These are phyloP conservation scores for Gymnosoma rotundatum DNA, from an alignment of 2,888 invertebrate genomes.

Conservation along the genomic window DNA sequence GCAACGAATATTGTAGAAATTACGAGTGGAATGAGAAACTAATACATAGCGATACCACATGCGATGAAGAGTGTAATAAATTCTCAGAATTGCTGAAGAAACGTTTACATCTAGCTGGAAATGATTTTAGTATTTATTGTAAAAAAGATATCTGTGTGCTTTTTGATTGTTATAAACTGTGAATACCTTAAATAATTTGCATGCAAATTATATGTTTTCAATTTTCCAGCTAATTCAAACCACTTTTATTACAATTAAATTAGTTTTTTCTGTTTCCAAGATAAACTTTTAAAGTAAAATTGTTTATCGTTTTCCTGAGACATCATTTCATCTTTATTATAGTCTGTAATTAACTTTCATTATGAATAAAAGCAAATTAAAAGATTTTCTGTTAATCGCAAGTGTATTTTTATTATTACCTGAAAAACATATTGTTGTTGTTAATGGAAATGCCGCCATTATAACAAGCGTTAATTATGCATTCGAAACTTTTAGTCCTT, in stretches of 20 bases:
- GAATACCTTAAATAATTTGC: slow-evolving; percentile 37
- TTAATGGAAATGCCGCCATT: slow-evolving; percentile 63
- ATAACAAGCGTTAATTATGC: slow-evolving; percentile 77
- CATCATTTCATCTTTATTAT: neutral
- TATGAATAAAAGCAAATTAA: slow-evolving; percentile 50
- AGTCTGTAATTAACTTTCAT: slow-evolving; percentile 63
- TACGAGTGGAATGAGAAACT: too few relatives aligned
- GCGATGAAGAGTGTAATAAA: too few relatives aligned
- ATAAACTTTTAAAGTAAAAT: slow-evolving; percentile 44
- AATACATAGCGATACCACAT: too few relatives aligned
- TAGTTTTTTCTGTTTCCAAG: neutral
- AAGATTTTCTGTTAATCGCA: slow-evolving; percentile 36
- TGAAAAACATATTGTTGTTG: slow-evolving; percentile 7
- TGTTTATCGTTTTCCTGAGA: slow-evolving; percentile 19
- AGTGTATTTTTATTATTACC: neutral
- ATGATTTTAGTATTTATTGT: too few relatives aligned
- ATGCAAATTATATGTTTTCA: slow-evolving; percentile 16
- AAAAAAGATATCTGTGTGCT: too few relatives aligned
- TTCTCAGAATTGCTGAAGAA: too few relatives aligned
- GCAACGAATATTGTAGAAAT: too few relatives aligned
- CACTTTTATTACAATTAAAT: neutral
- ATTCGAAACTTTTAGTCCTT: slow-evolving; percentile 77
- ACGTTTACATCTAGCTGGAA: too few relatives aligned
- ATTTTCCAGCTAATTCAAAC: slow-evolving; percentile 34
- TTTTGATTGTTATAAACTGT: neutral